Base-by-base conservation (phyloP, 2,888 invertebrate genomes). In the Ligdia adustata region DNA sequence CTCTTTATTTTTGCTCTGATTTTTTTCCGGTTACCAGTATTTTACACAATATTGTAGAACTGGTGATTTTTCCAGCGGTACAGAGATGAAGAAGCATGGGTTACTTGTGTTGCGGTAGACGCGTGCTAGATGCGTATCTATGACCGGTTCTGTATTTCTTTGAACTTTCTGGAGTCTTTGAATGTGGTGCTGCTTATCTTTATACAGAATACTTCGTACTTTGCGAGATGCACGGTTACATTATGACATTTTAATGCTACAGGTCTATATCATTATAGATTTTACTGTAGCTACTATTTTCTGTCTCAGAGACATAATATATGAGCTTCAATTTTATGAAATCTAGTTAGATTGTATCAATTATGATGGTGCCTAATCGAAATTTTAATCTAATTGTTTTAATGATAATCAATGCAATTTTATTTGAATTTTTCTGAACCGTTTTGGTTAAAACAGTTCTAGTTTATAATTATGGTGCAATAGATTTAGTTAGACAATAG, bases 211-310 rank as follows among this genome's bases (percentile, higher is more conserved):
- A 46, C 49, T 39, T 4, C 20, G 24, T 46, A 46, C 37, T 33
- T 41, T 54, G 41, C 57, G 52, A 42, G 46, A 39, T 52, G 35
- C 11, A 29, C 48, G 13, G 26, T 43, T 24, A 38, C 22, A 43
- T 35, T 39, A 20, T 7, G 7, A 9, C 35, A n/a, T 32, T 13
- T 3, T n/a, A 22, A 7, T 14, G 4, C 11, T 35, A n/a, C 14
- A 18, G 11, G 3, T 11, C 9, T 13, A 4, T n/a, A 24, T n/a
- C 5, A 20, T n/a, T 29, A 9, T 20, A 22, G 5, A 15, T 9
- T 2, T 35, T 6, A 15, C 11, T 32, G 32, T 26, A 15, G 20
- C 20, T 20, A 14, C 29, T 20, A 29, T 9, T 18, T 16, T 27
- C 6, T 24, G 22, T 15, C 4, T 1, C 11, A 7, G 18, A 20